A percentile compares a stretch with the other conserved stretches of the same genome.
Conservation (phyloP, 2,888 invertebrate genomes). For the Drosophila ezoana region DNA sequence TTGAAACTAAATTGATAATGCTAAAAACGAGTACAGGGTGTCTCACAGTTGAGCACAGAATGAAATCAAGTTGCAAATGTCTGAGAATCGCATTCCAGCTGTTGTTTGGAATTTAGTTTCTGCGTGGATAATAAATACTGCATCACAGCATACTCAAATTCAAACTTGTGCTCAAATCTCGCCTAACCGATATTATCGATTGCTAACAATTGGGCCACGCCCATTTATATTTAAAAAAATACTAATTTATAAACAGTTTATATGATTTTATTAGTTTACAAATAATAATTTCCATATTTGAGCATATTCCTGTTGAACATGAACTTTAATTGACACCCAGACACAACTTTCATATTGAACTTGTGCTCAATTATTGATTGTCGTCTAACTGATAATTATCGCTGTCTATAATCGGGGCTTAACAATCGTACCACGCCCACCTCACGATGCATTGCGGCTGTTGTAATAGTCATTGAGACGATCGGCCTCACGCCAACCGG, state of each 20-base stretch:
- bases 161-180: background rate
- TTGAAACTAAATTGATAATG: conserved; percentile 4
- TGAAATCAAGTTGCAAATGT: background rate
- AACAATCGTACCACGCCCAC: conserved; percentile 3
- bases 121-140: background rate
- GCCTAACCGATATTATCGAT: background rate
- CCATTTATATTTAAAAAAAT: background rate
- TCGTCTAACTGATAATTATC: background rate
- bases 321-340: background rate
- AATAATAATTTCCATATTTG: background rate
- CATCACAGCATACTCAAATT: background rate
- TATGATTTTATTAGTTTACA: background rate
- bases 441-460: conserved; percentile 26
- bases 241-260: background rate
- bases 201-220: conserved; percentile 3
- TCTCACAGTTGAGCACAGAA: background rate
- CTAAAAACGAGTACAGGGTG: background rate
- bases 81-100: background rate
- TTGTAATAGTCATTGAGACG: conserved; percentile 85
- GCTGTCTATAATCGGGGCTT: background rate
- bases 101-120: background rate
- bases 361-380: background rate
- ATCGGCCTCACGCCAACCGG: conserved; percentile 90
- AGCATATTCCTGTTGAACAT: background rate
- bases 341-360: background rate